Evolutionary conservation across 2,797 vertebrate species (phyloP).

Genomic region (Lagothrix lagotricha): DNA sequence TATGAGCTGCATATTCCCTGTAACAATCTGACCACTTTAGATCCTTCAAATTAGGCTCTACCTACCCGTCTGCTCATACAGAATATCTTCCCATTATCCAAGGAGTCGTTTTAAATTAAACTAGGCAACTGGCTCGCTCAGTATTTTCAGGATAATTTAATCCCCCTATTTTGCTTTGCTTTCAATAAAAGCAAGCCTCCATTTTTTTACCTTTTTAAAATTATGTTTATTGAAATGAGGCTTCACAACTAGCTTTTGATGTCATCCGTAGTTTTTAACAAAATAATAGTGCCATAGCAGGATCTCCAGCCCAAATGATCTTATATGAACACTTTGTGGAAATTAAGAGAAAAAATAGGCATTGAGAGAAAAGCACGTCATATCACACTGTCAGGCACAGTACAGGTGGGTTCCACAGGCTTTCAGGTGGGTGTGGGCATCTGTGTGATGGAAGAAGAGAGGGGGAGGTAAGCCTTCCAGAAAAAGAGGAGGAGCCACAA

Average conservation of each 20-base stretch:
- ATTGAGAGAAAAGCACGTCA: rapidly evolving
- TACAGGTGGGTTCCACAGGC: rapidly evolving
- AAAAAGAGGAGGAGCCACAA: not conserved
- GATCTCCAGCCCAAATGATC: not conserved
- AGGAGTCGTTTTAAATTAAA: not conserved
- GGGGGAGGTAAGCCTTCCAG: not conserved
- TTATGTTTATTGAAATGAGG: not conserved
- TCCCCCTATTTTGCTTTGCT: not conserved
- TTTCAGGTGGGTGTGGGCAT: rapidly evolving
- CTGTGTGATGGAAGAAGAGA: rapidly evolving
- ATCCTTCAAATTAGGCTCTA: not conserved
- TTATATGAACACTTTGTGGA: not conserved
- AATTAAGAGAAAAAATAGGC: not conserved
- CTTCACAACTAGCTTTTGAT: not conserved
- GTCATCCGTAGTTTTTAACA: not conserved
- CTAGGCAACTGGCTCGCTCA: not conserved
- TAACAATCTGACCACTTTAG: rapidly evolving
- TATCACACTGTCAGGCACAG: rapidly evolving
- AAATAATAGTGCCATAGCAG: not conserved
- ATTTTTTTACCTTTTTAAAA: not conserved
- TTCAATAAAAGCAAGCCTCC: not conserved
- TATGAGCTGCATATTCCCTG: rapidly evolving
- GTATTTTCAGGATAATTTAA: not conserved
- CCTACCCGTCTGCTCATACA: rapidly evolving
- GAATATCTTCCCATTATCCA: rapidly evolving